Base-by-base conservation (phyloP, 2,113 vertebrate genomes). In the Stegostoma tigrinum region DNA sequence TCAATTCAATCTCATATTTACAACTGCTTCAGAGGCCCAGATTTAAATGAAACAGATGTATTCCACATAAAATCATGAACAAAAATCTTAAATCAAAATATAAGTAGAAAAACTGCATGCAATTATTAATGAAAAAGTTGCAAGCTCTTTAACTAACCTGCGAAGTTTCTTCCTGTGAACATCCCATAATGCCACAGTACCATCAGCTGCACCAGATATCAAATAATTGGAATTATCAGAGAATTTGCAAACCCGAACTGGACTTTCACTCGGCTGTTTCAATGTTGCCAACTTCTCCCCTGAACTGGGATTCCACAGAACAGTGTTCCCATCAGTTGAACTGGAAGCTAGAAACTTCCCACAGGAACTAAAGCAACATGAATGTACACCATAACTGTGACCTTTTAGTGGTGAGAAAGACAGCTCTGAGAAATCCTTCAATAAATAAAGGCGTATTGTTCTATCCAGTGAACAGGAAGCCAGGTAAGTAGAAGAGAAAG, bases 401-500 rank as follows among this genome's bases (percentile, higher is more conserved):
- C 98, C 98, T 0, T 96, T 96, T 96, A 99, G 75, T 0, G 99
- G 99, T 0, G 99, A 99, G 96, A 98, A 98, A 0, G 98, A 96
- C 12, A 98, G 97, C 97, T 99, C 98, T 0, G 96, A 95, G 5
- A 99, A 99, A 96, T 97, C 96, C 8, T 27, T 96, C 0, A 98
- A 95, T 42, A 97, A 97, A 96, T 99, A 99, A 5, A 99, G 94
- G 0, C 98, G 97, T 61, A 99, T 8, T 0, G 98, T 99, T 97
- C 99, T 99, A 96, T 99, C 99, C 87, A 98, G 97, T 6, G 99
- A 99, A 96, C 98, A 99, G 0, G 99, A 98, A 85, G 99, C 99
- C 95, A 99, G 96, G 87, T 97, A 97, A 0, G 97, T 97, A 1
- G 97, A 96, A 0, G 99, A 99, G 97, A 99, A 99, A 38, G 98